Conservation (phyloP, 2,113 vertebrate species). For the Spea bombifrons region DNA sequence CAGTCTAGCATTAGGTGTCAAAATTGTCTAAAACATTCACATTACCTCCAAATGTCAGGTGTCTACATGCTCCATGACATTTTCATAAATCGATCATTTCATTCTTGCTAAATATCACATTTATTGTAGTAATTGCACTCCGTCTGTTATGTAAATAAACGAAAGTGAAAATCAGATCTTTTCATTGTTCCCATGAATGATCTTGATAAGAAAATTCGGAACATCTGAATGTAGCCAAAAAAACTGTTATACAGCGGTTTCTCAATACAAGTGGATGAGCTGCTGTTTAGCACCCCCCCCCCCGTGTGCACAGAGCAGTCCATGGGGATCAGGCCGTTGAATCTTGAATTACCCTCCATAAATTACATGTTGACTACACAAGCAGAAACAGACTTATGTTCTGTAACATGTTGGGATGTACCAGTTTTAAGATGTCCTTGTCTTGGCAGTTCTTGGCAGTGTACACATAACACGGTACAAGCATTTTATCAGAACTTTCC, state of each 20-base stretch:
- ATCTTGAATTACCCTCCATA: slow-evolving; percentile 22
- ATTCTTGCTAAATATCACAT: slow-evolving; percentile 36
- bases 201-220: neutral
- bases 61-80: slow-evolving; percentile 31
- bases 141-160: neutral
- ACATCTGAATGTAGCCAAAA: slow-evolving; percentile 23
- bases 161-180: neutral
- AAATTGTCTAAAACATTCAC: slow-evolving; percentile 22
- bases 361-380: slow-evolving; percentile 33
- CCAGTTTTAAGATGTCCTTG: too few species aligned
- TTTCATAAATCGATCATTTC: slow-evolving; percentile 34
- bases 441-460: too few species aligned
- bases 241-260: slow-evolving; percentile 43
- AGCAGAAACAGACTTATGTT: neutral
- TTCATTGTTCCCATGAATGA: neutral
- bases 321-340: slow-evolving; percentile 26
- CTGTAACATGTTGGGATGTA: neutral
- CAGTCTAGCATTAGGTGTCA: slow-evolving; percentile 19
- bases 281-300: slow-evolving; percentile 5
- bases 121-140: slow-evolving; percentile 17
- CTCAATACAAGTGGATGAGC: slow-evolving; percentile 6
- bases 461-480: too few species aligned
- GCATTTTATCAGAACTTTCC: too few species aligned
- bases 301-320: slow-evolving; percentile 33
- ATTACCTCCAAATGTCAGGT: slow-evolving; percentile 32